Conservation (phyloP, 2,113 vertebrate genomes). For the Psephotus haematonotus region DNA sequence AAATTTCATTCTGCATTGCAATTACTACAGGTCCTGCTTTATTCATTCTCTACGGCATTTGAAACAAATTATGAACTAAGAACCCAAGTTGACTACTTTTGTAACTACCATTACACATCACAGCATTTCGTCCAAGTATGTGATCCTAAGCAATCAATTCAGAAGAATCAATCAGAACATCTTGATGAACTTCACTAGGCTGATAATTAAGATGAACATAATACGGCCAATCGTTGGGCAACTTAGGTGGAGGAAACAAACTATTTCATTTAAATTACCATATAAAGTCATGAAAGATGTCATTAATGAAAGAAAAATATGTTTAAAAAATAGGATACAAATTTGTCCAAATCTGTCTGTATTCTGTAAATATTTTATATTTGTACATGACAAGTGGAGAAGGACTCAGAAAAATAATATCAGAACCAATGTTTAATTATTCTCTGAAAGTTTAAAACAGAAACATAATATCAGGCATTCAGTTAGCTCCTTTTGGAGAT, state of each 20-base stretch:
- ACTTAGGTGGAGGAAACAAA: not conserved
- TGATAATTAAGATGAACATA: not conserved
- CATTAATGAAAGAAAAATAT: not conserved
- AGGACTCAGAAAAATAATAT: not conserved
- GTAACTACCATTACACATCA: not conserved
- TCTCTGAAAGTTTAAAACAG: not conserved
- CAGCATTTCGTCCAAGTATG: not conserved
- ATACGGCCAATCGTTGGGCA: not conserved
- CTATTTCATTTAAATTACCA: not conserved
- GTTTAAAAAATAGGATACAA: not conserved
- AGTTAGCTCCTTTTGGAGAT: not conserved
- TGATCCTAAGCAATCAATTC: not conserved
- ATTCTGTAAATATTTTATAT: not conserved
- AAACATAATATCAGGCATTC: not conserved
- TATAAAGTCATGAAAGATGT: not conserved
- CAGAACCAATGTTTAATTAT: not conserved
- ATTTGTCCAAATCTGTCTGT: not conserved
- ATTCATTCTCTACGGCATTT: not conserved
- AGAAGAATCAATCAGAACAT: not conserved
- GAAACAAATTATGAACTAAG: not conserved
- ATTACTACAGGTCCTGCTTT: not conserved
- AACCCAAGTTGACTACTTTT: not conserved
- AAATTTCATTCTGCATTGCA: not conserved
- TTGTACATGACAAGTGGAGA: not conserved
- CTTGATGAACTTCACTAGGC: not conserved